These are phyloP conservation scores for Petaurus breviceps DNA, from an alignment of 2,113 vertebrate species.

Conservation along the genomic window DNA sequence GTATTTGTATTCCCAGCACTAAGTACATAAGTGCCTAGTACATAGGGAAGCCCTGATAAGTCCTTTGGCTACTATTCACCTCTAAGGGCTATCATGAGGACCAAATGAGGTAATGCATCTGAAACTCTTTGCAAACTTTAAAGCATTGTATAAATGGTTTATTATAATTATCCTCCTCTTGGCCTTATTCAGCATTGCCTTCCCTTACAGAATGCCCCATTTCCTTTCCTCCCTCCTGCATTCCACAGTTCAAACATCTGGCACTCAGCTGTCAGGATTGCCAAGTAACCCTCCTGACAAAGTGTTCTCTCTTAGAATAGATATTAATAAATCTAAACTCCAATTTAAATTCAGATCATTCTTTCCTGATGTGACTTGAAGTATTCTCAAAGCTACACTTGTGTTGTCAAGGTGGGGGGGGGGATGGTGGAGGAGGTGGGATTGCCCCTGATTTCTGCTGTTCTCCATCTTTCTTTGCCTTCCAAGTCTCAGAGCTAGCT, in stretches of 20 bases:
- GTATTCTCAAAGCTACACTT: neutral
- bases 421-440: neutral
- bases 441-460: neutral
- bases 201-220: neutral
- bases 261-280: neutral
- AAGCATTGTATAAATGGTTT: neutral
- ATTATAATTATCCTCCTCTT: neutral
- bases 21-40: neutral
- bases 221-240: neutral
- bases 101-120: neutral
- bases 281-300: neutral
- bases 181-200: neutral
- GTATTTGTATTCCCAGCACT: neutral
- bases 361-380: neutral
- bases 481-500: neutral
- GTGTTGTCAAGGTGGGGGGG: neutral
- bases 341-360: fast-evolving
- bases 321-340: neutral
- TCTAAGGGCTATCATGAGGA: neutral
- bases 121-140: neutral
- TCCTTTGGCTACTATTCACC: neutral
- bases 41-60: neutral
- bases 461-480: neutral
- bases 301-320: neutral
- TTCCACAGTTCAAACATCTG: neutral